Conservation (phyloP, 2,888 invertebrate species). For the Dilophus febrilis region DNA sequence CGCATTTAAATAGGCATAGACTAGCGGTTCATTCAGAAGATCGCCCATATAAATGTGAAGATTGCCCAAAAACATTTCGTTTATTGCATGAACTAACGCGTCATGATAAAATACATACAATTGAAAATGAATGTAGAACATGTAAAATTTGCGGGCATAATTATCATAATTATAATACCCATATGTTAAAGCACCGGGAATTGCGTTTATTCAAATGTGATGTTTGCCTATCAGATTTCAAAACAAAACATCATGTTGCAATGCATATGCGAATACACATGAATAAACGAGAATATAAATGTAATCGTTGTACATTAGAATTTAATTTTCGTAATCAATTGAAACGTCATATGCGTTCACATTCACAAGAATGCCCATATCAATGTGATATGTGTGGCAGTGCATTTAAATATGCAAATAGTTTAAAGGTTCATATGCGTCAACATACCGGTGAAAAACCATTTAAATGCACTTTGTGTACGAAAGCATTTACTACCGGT, state of each 20-base stretch:
- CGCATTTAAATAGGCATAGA: too few species aligned
- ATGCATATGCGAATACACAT: constrained; percentile 2
- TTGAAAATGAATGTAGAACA: not conserved
- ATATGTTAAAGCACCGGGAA: constrained; percentile 1
- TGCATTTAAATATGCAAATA: constrained; percentile 1
- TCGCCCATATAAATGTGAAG: constrained; percentile 1
- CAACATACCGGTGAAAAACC: constrained; percentile 4
- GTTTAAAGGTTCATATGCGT: constrained; percentile 1
- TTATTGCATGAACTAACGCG: constrained; percentile 1
- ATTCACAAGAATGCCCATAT: not conserved
- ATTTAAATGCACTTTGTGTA: constrained; percentile 1
- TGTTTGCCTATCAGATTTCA: not conserved
- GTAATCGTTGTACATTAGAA: not conserved
- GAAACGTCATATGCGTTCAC: not conserved
- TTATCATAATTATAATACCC: not conserved
- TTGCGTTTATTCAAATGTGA: constrained; percentile 2
- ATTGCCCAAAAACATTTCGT: not conserved
- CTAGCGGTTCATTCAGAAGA: not conserved
- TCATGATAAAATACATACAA: not conserved
- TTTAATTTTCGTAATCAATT: constrained; percentile 2
- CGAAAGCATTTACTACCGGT: constrained; percentile 1
- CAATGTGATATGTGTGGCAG: constrained; percentile 4
- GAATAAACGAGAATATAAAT: not conserved
- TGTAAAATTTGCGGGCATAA: not conserved
- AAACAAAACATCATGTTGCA: constrained; percentile 1